Evolutionary conservation across 2,797 vertebrate genomes (phyloP).

Genomic region (Threskiornis aethiopicus): DNA sequence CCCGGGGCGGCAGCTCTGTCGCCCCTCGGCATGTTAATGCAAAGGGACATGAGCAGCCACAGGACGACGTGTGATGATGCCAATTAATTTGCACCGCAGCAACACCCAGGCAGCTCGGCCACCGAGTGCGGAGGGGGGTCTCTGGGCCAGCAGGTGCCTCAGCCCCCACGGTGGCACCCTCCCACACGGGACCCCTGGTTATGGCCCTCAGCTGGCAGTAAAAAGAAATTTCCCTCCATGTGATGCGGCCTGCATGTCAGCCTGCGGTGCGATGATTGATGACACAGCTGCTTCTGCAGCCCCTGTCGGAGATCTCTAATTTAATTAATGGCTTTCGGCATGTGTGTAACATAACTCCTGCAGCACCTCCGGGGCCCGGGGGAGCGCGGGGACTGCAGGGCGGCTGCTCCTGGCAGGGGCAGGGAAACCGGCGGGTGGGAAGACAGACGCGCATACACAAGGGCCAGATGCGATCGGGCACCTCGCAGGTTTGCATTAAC

Average conservation of each 20-base stretch:
- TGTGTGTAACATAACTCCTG: slow-evolving; percentile 31
- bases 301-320: slow-evolving; percentile 48
- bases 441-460: neutral
- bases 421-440: neutral
- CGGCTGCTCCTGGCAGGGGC: neutral
- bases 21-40: accelerated
- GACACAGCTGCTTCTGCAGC: slow-evolving; percentile 35
- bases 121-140: accelerated
- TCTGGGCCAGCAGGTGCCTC: neutral
- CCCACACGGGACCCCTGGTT: accelerated
- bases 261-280: slow-evolving; percentile 51
- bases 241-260: neutral
- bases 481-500: neutral
- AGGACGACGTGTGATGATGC: neutral
- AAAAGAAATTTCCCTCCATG: neutral
- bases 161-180: neutral
- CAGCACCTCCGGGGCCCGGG: neutral
- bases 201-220: neutral
- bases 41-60: neutral
- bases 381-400: neutral
- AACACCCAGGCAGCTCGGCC: accelerated
- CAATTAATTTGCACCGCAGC: neutral
- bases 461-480: neutral
- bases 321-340: slow-evolving; percentile 65
- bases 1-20: neutral